A percentile compares a stretch with the other conserved stretches of the same genome.
Conservation (phyloP, 2,797 vertebrate species). For the Gallinago solitaria region DNA sequence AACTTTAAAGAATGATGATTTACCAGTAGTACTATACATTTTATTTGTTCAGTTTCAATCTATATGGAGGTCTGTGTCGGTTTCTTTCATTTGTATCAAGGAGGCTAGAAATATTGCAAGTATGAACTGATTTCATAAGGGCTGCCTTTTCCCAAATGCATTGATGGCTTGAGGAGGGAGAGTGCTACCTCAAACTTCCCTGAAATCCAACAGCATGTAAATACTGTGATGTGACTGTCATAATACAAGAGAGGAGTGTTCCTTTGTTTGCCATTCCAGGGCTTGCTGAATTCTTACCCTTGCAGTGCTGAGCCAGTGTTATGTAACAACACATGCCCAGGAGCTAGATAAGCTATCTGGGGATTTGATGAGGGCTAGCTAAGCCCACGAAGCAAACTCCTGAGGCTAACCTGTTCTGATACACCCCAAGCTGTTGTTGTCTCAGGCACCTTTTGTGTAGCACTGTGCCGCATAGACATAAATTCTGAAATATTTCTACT, state of each 20-base stretch:
- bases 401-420: background rate
- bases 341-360: background rate
- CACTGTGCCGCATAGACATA: background rate
- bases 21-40: background rate
- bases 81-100: background rate
- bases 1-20: background rate
- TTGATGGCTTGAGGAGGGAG: background rate
- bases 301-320: too few relatives aligned
- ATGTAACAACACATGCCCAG: accelerated
- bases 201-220: background rate
- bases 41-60: background rate
- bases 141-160: background rate
- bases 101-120: background rate
- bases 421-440: background rate
- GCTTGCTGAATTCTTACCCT: background rate
- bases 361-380: background rate
- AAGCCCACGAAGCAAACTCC: background rate
- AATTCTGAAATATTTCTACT: background rate
- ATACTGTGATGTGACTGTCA: background rate
- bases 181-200: background rate
- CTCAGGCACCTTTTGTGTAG: background rate
- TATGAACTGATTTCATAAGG: background rate
- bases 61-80: background rate
- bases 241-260: background rate
- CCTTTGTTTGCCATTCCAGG: background rate